Evolutionary conservation across 2,113 vertebrate species (phyloP).

Genomic region (Nothobranchius kuhntae): DNA sequence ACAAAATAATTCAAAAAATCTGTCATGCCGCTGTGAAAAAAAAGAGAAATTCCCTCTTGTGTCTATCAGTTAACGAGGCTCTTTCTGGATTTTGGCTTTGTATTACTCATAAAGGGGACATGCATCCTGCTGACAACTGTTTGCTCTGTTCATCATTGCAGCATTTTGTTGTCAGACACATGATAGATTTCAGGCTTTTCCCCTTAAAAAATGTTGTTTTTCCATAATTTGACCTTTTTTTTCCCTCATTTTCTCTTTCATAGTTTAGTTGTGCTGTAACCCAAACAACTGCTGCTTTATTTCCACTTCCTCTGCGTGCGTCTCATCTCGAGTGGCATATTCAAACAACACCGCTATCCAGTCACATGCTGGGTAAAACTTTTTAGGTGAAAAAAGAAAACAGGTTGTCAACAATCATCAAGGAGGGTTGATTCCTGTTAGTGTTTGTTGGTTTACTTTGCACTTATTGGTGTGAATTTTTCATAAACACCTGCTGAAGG

Average conservation of each 20-base stretch:
- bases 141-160: conserved; percentile 39
- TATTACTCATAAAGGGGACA: conserved; percentile 44
- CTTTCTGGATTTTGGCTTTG: conserved; percentile 50
- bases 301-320: conserved; percentile 12
- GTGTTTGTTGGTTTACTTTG: neutral
- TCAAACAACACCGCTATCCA: conserved; percentile 13
- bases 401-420: conserved; percentile 16
- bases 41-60: conserved; percentile 40
- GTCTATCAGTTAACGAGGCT: conserved; percentile 52
- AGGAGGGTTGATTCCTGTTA: neutral
- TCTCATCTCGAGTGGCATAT: neutral
- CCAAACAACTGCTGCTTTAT: conserved; percentile 13
- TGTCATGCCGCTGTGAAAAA: conserved; percentile 42
- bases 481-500: neutral
- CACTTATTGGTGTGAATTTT: conserved; percentile 5
- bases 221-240: conserved; percentile 1
- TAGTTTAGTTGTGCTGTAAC: conserved; percentile 40
- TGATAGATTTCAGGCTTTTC: conserved; percentile 55
- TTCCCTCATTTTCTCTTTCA: neutral
- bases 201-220: conserved; percentile 30
- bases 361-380: conserved; percentile 6
- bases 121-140: conserved; percentile 46
- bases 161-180: conserved; percentile 51
- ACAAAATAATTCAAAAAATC: conserved; percentile 18
- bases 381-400: conserved; percentile 14